Evolutionary conservation across 2,113 vertebrate genomes (phyloP).

Genomic region (Sinocyclocheilus anophthalmus): DNA sequence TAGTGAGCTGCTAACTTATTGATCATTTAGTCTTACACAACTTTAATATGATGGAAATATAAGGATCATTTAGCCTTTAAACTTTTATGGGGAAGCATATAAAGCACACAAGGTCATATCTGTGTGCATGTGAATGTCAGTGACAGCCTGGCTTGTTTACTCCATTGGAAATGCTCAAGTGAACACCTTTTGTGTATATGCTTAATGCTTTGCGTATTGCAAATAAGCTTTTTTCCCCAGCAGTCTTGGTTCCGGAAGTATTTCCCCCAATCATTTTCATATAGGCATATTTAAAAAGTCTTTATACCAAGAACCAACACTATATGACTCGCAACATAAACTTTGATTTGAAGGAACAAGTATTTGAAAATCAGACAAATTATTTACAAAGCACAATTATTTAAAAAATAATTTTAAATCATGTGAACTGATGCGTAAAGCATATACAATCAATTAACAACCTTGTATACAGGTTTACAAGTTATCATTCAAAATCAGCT

Average conservation of each 20-base stretch:
- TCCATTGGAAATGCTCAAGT: background rate
- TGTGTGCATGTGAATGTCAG: background rate
- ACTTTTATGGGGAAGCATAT: background rate
- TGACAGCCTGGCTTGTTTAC: background rate
- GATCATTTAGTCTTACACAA: background rate
- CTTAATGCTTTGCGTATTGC: too few relatives aligned
- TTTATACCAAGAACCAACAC: background rate
- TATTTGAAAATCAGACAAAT: too few relatives aligned
- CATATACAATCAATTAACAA: background rate
- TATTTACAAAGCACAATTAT: too few relatives aligned
- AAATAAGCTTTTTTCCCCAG: too few relatives aligned
- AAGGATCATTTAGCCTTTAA: background rate
- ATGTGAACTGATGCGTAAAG: background rate
- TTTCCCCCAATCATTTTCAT: background rate
- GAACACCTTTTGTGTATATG: background rate
- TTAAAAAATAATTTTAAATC: background rate
- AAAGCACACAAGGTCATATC: slow-evolving; percentile 3
- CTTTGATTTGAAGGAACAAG: too few relatives aligned
- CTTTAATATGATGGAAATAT: too few relatives aligned
- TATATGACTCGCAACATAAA: too few relatives aligned
- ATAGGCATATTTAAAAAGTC: background rate
- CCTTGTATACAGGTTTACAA: background rate
- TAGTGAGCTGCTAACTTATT: background rate
- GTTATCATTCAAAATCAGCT: background rate
- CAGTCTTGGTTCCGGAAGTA: too few relatives aligned